These are phyloP conservation scores for Aurelia coerulea DNA, from an alignment of 30 jellyfish, hydroid and myxozoan species.

Conservation along the genomic window DNA sequence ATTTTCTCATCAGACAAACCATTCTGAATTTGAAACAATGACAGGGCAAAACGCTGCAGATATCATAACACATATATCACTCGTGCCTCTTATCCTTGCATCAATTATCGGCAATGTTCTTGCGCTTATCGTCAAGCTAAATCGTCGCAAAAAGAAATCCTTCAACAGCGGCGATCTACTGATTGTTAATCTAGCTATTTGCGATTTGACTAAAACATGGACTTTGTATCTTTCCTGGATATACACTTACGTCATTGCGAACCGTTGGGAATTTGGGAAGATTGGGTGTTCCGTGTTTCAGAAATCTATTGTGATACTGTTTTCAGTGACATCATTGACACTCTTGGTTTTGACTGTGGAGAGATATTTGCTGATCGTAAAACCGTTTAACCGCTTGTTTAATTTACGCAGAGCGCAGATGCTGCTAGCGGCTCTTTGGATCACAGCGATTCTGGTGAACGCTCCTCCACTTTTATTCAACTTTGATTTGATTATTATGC, in stretches of 20 bases:
- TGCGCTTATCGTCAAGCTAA: constrained; percentile 35
- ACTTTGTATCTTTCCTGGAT: constrained; percentile 37
- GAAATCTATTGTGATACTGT: constrained; percentile 20
- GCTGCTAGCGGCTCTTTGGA: constrained; percentile 34
- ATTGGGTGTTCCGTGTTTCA: constrained; percentile 18
- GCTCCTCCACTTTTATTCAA: constrained; percentile 7
- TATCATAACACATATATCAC: constrained; percentile 29
- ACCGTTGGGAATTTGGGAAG: constrained; percentile 24
- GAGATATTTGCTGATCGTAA: constrained; percentile 49
- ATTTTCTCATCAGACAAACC: too few relatives aligned
- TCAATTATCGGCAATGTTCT: constrained; percentile 46
- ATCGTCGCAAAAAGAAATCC: constrained; percentile 21
- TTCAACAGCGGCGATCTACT: constrained; percentile 69
- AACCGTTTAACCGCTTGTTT: constrained; percentile 54
- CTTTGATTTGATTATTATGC: not conserved
- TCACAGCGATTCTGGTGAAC: not conserved
- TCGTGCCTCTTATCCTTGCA: constrained; percentile 30
- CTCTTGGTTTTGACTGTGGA: constrained; percentile 44
- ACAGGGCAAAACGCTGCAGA: constrained; percentile 10
- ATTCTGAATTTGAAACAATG: not conserved
- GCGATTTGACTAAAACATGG: constrained; percentile 65
- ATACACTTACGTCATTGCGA: not conserved
- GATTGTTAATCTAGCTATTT: constrained; percentile 50
- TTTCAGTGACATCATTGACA: constrained; percentile 64
- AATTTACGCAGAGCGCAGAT: constrained; percentile 4